These are phyloP conservation scores for Zaprionus davidi DNA, from an alignment of 1,140 invertebrate species.

Conservation along the genomic window DNA sequence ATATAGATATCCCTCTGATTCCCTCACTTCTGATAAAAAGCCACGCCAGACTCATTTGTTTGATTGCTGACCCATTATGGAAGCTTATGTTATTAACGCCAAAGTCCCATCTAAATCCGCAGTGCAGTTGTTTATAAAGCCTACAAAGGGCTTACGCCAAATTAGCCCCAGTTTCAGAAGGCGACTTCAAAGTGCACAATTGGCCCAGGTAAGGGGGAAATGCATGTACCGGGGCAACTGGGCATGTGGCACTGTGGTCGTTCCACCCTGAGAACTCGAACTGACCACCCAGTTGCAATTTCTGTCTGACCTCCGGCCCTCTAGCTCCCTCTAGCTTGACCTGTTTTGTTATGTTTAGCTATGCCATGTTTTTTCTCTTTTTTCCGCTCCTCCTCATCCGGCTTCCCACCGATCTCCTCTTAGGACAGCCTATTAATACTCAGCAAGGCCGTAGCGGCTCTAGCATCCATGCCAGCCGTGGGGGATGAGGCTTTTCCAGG, in stretches of 20 bases:
- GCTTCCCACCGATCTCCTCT: not conserved
- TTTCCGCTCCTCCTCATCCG: not conserved
- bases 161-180: conserved; percentile 51
- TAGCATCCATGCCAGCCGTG: not conserved
- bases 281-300: conserved; percentile 25
- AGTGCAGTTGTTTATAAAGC: conserved; percentile 45
- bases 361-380: conserved; percentile 3
- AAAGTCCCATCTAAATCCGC: conserved; percentile 36
- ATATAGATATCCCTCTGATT: not conserved
- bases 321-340: conserved; percentile 15
- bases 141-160: conserved; percentile 48
- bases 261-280: conserved; percentile 5
- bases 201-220: conserved; percentile 4
- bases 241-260: conserved; percentile 7
- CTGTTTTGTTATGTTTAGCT: conserved; percentile 42
- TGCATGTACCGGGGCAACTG: not conserved
- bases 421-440: conserved; percentile 20
- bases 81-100: conserved; percentile 31
- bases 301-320: conserved; percentile 22
- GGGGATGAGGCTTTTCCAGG: not conserved
- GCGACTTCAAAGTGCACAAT: conserved; percentile 54
- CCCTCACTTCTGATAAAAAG: conserved; percentile 1
- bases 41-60: conserved; percentile 24
- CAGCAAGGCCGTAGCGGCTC: conserved; percentile 25
- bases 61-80: conserved; percentile 47